Evolutionary conservation across 2,113 vertebrate genomes (phyloP).

Genomic region (Cyprinodon tularosa): DNA sequence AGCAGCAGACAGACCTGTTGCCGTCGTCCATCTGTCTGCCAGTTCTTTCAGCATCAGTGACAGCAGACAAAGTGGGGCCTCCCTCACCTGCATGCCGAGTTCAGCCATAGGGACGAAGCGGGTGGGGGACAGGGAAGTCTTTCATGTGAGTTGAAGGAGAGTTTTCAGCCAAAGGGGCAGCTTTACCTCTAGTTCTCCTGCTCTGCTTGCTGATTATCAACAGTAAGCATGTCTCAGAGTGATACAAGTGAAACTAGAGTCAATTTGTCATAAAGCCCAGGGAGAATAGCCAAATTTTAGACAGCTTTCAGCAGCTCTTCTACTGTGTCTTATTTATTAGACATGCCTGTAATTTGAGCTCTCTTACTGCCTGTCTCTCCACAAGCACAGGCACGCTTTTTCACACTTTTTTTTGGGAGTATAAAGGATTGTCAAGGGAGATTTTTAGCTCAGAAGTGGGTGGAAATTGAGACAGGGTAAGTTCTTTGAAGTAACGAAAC

Average conservation of each 20-base stretch:
- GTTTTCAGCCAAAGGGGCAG: constrained; percentile 56
- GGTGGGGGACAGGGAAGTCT: constrained; percentile 25
- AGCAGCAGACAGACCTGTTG: constrained; percentile 26
- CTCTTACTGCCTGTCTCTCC: constrained; percentile 48
- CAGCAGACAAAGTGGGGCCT: constrained; percentile 66
- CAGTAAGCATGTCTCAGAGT: constrained; percentile 58
- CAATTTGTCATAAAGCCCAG: constrained; percentile 66
- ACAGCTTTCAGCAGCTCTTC: constrained; percentile 63
- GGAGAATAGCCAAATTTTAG: constrained; percentile 50
- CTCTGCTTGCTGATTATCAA: constrained; percentile 50
- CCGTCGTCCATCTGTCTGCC: constrained; percentile 61
- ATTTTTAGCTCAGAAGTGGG: constrained; percentile 14
- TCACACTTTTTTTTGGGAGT: constrained; percentile 48
- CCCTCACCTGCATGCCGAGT: constrained; percentile 61
- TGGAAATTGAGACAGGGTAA: constrained; percentile 1
- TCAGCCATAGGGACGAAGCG: constrained; percentile 23
- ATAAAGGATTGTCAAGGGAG: constrained; percentile 6
- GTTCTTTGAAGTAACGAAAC: constrained; percentile 55
- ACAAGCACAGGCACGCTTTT: constrained; percentile 48
- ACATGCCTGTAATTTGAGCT: constrained; percentile 68
- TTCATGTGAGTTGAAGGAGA: constrained; percentile 67
- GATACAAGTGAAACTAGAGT: constrained; percentile 71
- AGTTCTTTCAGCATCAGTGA: constrained; percentile 66
- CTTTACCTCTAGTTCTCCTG: constrained; percentile 53
- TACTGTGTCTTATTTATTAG: constrained; percentile 76